Percentiles rank a stretch among this genome's conserved stretches.
Conservation (phyloP, 2,113 vertebrate genomes). For the Pholis gunnellus region DNA sequence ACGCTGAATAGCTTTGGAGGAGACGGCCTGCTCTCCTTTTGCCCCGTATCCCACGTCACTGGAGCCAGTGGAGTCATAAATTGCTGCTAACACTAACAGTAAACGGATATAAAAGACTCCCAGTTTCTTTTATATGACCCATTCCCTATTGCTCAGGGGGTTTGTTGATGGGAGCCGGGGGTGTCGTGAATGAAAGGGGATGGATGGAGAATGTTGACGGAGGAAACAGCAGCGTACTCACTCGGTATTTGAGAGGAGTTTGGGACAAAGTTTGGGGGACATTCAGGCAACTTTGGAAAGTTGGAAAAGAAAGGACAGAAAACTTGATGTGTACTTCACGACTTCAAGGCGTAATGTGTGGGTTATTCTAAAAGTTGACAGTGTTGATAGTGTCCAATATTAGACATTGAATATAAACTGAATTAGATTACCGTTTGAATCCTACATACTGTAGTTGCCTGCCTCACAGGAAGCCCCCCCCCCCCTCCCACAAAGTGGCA, state of each 20-base stretch:
- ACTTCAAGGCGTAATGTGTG: background rate
- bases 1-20: slow-evolving; percentile 73
- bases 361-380: background rate
- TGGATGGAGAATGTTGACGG: slow-evolving; percentile 37
- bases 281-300: background rate
- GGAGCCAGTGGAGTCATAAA: slow-evolving; percentile 83
- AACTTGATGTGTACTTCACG: background rate
- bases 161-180: slow-evolving; percentile 68
- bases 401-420: background rate
- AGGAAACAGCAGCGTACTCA: slow-evolving; percentile 25
- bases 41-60: slow-evolving; percentile 74
- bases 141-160: slow-evolving; percentile 63
- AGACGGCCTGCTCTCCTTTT: slow-evolving; percentile 68
- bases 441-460: background rate
- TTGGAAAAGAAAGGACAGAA: background rate
- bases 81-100: slow-evolving; percentile 81
- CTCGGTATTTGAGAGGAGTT: background rate
- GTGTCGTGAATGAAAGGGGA: slow-evolving; percentile 35
- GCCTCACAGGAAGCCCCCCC: background rate
- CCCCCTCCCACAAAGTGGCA: background rate
- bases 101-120: slow-evolving; percentile 82
- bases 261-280: background rate
- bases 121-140: slow-evolving; percentile 78
- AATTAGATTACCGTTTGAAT: background rate
- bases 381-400: background rate